phyloP scores from a whole-genome alignment of 2,888 invertebrate genomes.

The Diaphora mendica region DNA sequence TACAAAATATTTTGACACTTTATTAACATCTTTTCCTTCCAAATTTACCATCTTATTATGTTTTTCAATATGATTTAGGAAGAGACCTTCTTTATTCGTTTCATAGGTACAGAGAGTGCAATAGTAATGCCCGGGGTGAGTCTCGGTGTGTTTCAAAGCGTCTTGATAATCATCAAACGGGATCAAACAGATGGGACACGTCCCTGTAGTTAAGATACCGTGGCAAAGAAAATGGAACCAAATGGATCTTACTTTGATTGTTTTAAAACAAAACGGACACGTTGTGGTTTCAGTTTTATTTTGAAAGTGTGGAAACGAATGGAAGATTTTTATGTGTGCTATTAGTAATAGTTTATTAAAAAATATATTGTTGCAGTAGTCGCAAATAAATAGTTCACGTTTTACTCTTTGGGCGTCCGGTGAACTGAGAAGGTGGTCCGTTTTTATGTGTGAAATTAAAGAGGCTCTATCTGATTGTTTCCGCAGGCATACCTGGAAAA shows the following conservation, averaged over 20 bases:
- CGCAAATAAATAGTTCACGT: conserved; percentile 66
- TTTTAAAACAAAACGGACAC: conserved; percentile 63
- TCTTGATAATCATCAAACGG: conserved; percentile 37
- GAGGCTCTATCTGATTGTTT: conserved; percentile 23
- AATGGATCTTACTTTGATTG: background rate
- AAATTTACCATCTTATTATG: conserved; percentile 37
- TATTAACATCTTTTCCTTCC: rapidly evolving
- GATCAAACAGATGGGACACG: conserved; percentile 63
- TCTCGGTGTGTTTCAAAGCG: conserved; percentile 52
- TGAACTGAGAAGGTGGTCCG: conserved; percentile 60
- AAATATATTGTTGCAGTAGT: conserved; percentile 62
- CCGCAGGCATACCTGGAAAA: conserved; percentile 65
- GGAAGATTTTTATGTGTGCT: conserved; percentile 52
- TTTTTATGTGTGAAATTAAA: conserved; percentile 60
- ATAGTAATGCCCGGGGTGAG: conserved; percentile 50
- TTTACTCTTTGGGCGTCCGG: conserved; percentile 57
- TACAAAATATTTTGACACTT: conserved; percentile 35
- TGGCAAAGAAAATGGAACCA: conserved; percentile 66
- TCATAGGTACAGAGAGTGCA: conserved; percentile 61
- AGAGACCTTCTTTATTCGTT: conserved; percentile 43
- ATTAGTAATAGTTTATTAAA: conserved; percentile 66
- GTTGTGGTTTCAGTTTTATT: rapidly evolving
- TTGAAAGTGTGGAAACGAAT: conserved; percentile 16
- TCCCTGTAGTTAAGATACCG: conserved; percentile 49
- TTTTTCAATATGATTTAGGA: conserved; percentile 47